Conservation (phyloP, 2,888 invertebrate species). For the Corbicula japonica region DNA sequence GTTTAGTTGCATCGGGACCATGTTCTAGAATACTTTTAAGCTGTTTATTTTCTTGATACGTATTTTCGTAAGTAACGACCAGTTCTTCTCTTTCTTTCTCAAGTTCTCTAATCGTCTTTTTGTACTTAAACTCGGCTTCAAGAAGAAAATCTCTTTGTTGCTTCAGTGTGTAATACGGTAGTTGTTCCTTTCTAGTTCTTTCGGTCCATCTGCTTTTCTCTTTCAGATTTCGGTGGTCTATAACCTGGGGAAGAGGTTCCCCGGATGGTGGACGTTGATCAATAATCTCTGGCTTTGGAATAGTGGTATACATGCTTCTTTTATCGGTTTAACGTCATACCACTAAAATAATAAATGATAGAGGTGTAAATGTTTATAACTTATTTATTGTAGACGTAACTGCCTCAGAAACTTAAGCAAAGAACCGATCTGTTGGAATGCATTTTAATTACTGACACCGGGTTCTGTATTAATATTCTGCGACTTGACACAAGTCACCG, state of each 20-base stretch:
- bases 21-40: conserved; percentile 52
- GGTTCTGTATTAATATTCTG: no score
- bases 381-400: no score
- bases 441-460: no score
- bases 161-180: conserved; percentile 51
- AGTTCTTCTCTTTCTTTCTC: conserved; percentile 54
- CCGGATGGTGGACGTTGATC: conserved; percentile 29
- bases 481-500: no score
- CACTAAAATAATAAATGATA: not conserved
- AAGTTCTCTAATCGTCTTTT: conserved; percentile 52
- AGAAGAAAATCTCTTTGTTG: conserved; percentile 47
- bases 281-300: conserved; percentile 26
- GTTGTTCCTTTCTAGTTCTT: conserved; percentile 17
- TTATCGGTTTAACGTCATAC: not conserved
- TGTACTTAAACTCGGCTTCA: conserved; percentile 49
- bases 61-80: conserved; percentile 47
- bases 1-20: conserved; percentile 55
- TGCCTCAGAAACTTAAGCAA: not conserved
- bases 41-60: conserved; percentile 52
- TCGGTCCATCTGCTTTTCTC: conserved; percentile 17
- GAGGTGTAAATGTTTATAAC: no score
- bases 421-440: not conserved
- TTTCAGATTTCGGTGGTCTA: conserved; percentile 39
- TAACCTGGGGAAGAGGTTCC: conserved; percentile 42
- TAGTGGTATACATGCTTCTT: conserved; percentile 46